phyloP scores from a whole-genome alignment of 2,797 vertebrate genomes.

The Merluccius polli region DNA sequence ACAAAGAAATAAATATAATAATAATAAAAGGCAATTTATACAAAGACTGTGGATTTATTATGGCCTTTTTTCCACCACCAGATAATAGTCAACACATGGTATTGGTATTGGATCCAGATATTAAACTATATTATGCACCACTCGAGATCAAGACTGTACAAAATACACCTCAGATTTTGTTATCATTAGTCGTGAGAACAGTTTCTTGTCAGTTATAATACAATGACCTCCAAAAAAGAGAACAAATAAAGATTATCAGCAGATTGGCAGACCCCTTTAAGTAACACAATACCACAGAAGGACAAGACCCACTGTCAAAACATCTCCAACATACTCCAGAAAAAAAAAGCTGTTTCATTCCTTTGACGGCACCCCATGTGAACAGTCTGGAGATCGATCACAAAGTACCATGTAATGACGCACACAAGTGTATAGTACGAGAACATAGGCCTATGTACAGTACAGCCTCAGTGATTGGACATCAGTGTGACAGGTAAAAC shows the following conservation, averaged over 20 bases:
- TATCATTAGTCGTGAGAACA: conserved; percentile 5
- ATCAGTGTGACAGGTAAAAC: conserved; percentile 16
- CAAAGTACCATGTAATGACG: conserved; percentile 41
- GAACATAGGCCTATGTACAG: conserved; percentile 36
- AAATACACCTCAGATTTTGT: conserved; percentile 46
- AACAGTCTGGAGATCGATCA: conserved; percentile 26
- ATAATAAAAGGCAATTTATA: neutral
- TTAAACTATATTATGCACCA: conserved; percentile 47
- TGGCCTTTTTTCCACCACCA: conserved; percentile 57
- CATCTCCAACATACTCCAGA: conserved; percentile 10
- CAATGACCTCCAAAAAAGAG: conserved; percentile 27
- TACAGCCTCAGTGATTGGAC: conserved; percentile 44
- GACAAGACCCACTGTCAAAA: conserved; percentile 46
- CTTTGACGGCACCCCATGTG: conserved; percentile 26
- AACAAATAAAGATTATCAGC: conserved; percentile 23
- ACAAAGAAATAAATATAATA: neutral
- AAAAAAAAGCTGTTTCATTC: neutral
- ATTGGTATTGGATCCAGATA: conserved; percentile 51
- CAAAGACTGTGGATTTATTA: conserved; percentile 66
- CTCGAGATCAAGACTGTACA: conserved; percentile 52
- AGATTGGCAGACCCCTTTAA: conserved; percentile 23
- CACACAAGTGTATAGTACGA: conserved; percentile 33
- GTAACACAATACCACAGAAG: conserved; percentile 49
- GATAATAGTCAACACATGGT: conserved; percentile 57
- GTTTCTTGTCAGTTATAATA: conserved; percentile 18